Conservation (phyloP, 1,140 invertebrate species). For the Agrypnia vestita region DNA sequence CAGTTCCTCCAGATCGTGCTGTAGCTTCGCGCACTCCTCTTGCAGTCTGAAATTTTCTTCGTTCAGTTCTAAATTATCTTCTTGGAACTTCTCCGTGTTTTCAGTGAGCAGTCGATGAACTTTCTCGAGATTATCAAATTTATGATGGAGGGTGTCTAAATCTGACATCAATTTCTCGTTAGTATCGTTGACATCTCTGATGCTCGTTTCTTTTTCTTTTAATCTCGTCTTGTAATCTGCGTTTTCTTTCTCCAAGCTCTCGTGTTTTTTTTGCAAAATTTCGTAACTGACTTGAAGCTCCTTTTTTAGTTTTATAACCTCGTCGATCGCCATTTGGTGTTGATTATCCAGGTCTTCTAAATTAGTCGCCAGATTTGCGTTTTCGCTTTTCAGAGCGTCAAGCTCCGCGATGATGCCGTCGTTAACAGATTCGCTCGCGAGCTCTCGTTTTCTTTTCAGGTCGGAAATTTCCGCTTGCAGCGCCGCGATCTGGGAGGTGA, state of each 20-base stretch:
- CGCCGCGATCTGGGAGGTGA: slow-evolving; percentile 12
- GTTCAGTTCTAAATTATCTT: slow-evolving; percentile 71
- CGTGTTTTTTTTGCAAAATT: slow-evolving; percentile 73
- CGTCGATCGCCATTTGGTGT: slow-evolving; percentile 80
- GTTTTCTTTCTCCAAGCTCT: slow-evolving; percentile 72
- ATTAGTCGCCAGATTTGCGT: slow-evolving; percentile 73
- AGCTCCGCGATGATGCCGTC: slow-evolving; percentile 70
- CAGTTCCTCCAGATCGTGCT: slow-evolving; percentile 62
- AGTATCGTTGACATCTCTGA: slow-evolving; percentile 57
- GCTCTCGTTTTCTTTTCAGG: slow-evolving; percentile 64
- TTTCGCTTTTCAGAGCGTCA: slow-evolving; percentile 69
- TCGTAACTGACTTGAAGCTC: slow-evolving; percentile 78
- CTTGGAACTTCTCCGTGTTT: slow-evolving; percentile 69
- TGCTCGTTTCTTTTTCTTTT: slow-evolving; percentile 65
- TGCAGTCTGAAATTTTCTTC: slow-evolving; percentile 72
- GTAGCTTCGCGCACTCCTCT: slow-evolving; percentile 69
- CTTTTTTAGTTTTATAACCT: slow-evolving; percentile 76
- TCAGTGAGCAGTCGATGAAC: slow-evolving; percentile 68
- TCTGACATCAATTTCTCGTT: slow-evolving; percentile 62
- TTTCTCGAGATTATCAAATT: slow-evolving; percentile 71
- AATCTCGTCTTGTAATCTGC: slow-evolving; percentile 69
- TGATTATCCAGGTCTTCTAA: slow-evolving; percentile 84
- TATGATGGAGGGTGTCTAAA: slow-evolving; percentile 68
- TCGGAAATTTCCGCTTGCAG: slow-evolving; percentile 65
- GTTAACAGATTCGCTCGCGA: slow-evolving; percentile 50